Base-by-base conservation (phyloP, 2,113 vertebrate species). In the Pampusana beccarii region DNA sequence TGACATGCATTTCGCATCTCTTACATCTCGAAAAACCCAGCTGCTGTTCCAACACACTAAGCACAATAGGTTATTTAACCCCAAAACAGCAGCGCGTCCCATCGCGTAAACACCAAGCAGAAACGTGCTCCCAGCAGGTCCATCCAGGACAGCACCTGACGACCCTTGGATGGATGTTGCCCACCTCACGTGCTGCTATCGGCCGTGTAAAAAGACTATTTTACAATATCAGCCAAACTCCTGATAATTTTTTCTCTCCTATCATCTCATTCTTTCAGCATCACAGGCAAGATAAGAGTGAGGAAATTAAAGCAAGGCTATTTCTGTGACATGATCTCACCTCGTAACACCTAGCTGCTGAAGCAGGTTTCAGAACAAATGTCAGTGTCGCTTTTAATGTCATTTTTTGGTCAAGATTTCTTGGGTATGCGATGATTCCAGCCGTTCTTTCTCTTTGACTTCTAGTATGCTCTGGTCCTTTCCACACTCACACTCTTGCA, bases 301-400 rank as follows among this genome's bases (percentile, higher is more conserved):
- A 92, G 79, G 50, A 92, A 96, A 95, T 83, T 80, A 79, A 94
- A 80, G 58, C 7, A 0, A 85, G n/a, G 51, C 69, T 97, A 90
- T 92, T 95, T 93, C 89, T 92, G 90, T 91, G 92, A 94, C 81
- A 89, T 79, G 93, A 89, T 72, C 92, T 94, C 86, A 95, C 79
- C 84, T 80, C 51, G 0, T 29, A 79, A 78, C 93, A 84, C 83
- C 57, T 71, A 65, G 66, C 66, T 88, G 64, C 44, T 14, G 23
- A 79, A 78, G 70, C 57, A 80, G 65, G 64, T 38, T 84, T 92
- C 77, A 40, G 53, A 82, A 64, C 18, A 67, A 67, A 80, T 1
- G 13, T 29, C 71, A 77, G 11, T 1, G 1, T 10, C 33, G 89
- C 74, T 93, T 86, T 70, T 40, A 61, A 50, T 14, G 46, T 19